phyloP scores from a whole-genome alignment of 2,888 invertebrate genomes.

The Drosophila parthenogenetica region DNA sequence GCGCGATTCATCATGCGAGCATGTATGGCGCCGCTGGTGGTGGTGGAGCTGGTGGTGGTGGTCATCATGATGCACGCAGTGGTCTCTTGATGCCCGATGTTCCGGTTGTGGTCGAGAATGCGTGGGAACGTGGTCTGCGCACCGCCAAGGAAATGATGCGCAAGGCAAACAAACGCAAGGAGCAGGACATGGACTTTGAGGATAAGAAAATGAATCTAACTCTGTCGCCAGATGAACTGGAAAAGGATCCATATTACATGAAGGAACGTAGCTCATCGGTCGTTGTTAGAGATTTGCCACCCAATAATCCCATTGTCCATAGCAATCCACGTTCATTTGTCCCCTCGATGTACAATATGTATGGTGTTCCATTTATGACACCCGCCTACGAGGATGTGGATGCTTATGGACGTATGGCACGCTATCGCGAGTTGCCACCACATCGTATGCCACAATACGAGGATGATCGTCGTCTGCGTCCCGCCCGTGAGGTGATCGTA shows the following conservation, averaged over 20 bases:
- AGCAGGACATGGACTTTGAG: slow-evolving; percentile 97
- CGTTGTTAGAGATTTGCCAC: slow-evolving; percentile 74
- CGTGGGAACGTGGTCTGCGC: slow-evolving; percentile 97
- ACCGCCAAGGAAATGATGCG: slow-evolving; percentile 98
- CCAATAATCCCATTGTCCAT: slow-evolving; percentile 48
- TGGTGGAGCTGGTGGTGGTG: slow-evolving; percentile 29
- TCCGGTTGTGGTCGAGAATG: slow-evolving; percentile 91
- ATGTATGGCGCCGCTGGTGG: slow-evolving; percentile 56
- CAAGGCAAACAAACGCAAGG: slow-evolving; percentile 96
- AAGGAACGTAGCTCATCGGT: slow-evolving; percentile 86
- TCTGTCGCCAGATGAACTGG: slow-evolving; percentile 89
- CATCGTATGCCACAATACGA: slow-evolving; percentile 87
- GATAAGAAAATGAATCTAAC: slow-evolving; percentile 97
- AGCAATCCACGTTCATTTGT: slow-evolving; percentile 56
- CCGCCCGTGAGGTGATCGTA: slow-evolving; percentile 91
- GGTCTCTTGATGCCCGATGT: slow-evolving; percentile 68
- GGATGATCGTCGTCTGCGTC: slow-evolving; percentile 87
- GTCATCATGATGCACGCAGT: slow-evolving; percentile 83
- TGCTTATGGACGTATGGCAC: slow-evolving; percentile 84
- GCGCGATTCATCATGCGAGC: slow-evolving; percentile 82
- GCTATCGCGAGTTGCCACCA: slow-evolving; percentile 86
- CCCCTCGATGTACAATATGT: slow-evolving; percentile 64
- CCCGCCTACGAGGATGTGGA: slow-evolving; percentile 84
- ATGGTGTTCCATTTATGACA: slow-evolving; percentile 80
- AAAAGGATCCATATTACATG: slow-evolving; percentile 90